A percentile compares a stretch with the other conserved stretches of the same genome.
phyloP scores from a whole-genome alignment of 2,888 invertebrate genomes.

The Philhelius pedissequus region DNA sequence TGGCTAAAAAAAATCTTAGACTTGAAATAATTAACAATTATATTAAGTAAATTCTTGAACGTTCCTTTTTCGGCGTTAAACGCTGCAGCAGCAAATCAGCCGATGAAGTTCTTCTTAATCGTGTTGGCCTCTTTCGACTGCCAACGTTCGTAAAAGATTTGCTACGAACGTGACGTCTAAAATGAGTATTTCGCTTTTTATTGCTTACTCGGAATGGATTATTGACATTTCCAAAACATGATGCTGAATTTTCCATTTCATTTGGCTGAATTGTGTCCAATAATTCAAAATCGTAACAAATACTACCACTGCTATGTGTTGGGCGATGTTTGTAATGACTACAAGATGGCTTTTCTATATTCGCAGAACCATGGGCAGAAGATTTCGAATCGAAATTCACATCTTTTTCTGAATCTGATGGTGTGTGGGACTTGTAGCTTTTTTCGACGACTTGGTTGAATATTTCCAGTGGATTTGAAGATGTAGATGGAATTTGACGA shows the following conservation, averaged over 20 bases:
- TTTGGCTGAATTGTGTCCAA: neutral
- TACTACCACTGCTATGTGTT: conserved; percentile 40
- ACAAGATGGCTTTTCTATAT: conserved; percentile 13
- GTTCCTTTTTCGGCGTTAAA: conserved; percentile 47
- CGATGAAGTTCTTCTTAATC: conserved; percentile 75
- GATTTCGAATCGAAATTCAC: conserved; percentile 1
- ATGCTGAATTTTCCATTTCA: conserved; percentile 71
- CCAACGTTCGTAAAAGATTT: conserved; percentile 75
- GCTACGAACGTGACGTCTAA: conserved; percentile 74
- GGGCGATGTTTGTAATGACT: conserved; percentile 18
- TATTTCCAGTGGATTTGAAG: conserved; percentile 19
- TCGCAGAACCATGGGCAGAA: neutral
- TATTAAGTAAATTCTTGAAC: conserved; percentile 57
- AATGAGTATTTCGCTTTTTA: conserved; percentile 49
- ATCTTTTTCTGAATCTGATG: conserved; percentile 21
- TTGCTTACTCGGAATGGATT: conserved; percentile 69
- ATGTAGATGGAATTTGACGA: neutral
- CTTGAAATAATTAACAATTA: neutral
- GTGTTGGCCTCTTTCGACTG: conserved; percentile 47
- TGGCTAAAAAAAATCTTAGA: neutral
- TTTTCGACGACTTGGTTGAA: neutral
- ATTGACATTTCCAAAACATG: conserved; percentile 75
- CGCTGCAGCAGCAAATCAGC: conserved; percentile 75
- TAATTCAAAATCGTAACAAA: conserved; percentile 32
- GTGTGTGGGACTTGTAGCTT: neutral